A percentile compares a stretch with the other conserved stretches of the same genome.
These are phyloP conservation scores for Nerophis ophidion DNA, from an alignment of 2,113 vertebrate genomes.

Conservation along the genomic window DNA sequence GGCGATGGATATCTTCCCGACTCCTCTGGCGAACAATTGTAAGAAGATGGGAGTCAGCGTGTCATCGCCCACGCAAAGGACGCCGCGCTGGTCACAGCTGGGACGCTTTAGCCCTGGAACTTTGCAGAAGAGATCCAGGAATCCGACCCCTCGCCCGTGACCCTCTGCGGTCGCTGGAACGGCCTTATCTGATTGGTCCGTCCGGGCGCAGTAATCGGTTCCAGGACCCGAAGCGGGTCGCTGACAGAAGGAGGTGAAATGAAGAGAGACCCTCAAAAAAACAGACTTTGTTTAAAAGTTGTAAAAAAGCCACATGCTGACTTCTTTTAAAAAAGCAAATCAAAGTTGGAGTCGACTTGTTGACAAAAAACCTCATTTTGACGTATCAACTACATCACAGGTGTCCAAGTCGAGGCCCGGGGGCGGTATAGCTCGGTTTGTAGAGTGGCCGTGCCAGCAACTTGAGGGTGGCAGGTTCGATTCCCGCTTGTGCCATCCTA, in stretches of 20 bases:
- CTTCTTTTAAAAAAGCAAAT: not conserved
- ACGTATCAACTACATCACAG: too few species aligned
- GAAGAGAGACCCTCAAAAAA: constrained; percentile 7
- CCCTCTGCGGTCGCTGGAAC: constrained; percentile 48
- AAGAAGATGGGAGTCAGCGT: constrained; percentile 10
- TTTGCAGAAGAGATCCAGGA: constrained; percentile 54
- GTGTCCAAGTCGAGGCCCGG: too few species aligned
- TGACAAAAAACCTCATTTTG: too few species aligned
- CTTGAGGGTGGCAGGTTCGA: too few species aligned
- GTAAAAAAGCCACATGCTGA: constrained; percentile 9
- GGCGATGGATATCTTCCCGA: not conserved
- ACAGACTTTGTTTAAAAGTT: constrained; percentile 10
- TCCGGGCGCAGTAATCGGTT: constrained; percentile 66
- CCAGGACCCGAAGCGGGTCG: constrained; percentile 50
- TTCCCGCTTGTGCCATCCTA: too few species aligned
- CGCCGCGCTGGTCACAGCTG: constrained; percentile 42
- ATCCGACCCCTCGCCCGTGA: constrained; percentile 59
- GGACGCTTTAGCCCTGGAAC: constrained; percentile 48
- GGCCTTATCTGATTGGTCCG: constrained; percentile 68
- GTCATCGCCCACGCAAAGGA: constrained; percentile 23
- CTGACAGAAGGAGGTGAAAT: constrained; percentile 1
- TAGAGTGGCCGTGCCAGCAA: too few species aligned
- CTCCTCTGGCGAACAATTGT: not conserved
- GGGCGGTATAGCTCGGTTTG: too few species aligned
- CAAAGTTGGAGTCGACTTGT: too few species aligned